Evolutionary conservation across 2,113 vertebrate genomes (phyloP).

Genomic region (Girardinichthys multiradiatus): DNA sequence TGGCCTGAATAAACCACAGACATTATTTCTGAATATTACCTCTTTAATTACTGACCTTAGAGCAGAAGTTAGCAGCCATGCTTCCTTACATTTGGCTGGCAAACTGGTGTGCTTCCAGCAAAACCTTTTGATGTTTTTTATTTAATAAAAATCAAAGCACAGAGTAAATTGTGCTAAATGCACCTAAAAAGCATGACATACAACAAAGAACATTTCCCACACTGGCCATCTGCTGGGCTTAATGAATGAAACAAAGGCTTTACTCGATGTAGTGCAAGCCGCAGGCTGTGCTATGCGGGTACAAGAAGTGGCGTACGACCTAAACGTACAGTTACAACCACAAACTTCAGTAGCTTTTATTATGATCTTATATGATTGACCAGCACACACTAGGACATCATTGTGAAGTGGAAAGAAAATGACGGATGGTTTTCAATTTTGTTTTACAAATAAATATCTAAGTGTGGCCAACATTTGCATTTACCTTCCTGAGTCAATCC

Average conservation of each 20-base stretch:
- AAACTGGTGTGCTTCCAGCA: conserved; percentile 25
- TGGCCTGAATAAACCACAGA: conserved; percentile 42
- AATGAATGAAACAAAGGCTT: conserved; percentile 44
- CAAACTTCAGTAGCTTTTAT: not conserved
- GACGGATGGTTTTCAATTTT: not conserved
- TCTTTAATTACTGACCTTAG: conserved; percentile 49
- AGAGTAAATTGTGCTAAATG: conserved; percentile 37
- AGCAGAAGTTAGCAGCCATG: conserved; percentile 34
- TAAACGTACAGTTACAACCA: not conserved
- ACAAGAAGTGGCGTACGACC: not conserved
- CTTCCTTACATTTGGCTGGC: conserved; percentile 14
- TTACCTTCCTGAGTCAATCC: no score
- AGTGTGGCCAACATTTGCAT: no score
- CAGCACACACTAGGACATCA: not conserved
- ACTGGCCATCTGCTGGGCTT: conserved; percentile 22
- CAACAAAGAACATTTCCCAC: conserved; percentile 37
- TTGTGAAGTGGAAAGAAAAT: not conserved
- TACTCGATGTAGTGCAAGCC: conserved; percentile 31
- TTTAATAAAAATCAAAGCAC: conserved; percentile 39
- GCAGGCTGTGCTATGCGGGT: conserved; percentile 17
- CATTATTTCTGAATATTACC: conserved; percentile 44
- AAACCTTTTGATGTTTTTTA: conserved; percentile 44
- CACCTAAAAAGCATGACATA: conserved; percentile 23
- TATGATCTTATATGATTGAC: not conserved
- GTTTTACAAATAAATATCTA: not conserved